phyloP scores from a whole-genome alignment of 2,888 invertebrate species.

The Chorisops tibialis region DNA sequence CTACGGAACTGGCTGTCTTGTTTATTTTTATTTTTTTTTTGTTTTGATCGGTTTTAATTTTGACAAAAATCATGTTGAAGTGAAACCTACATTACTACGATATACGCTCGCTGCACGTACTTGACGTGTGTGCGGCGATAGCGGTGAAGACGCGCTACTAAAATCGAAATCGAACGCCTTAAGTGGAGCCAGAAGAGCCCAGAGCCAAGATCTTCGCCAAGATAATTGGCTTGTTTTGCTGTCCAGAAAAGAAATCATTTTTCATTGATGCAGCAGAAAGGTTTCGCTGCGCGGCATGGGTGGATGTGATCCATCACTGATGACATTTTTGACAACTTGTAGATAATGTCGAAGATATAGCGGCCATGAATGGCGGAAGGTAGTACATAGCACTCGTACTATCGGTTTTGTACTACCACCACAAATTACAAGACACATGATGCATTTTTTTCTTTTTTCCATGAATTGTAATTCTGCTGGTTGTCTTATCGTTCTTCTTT shows the following conservation, averaged over 20 bases:
- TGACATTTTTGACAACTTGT: slow-evolving; percentile 19
- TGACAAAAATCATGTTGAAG: not conserved
- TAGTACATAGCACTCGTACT: too few relatives aligned
- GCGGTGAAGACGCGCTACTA: not conserved
- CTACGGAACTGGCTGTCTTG: not conserved
- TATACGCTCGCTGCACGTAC: too few relatives aligned
- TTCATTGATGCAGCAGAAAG: slow-evolving; percentile 10
- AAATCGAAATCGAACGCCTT: slow-evolving; percentile 1
- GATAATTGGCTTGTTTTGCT: slow-evolving; percentile 14
- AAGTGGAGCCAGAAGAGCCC: too few relatives aligned
- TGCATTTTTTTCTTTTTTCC: not conserved
- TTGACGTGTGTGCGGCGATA: too few relatives aligned
- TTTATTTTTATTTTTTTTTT: slow-evolving; percentile 7
- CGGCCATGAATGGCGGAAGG: not conserved
- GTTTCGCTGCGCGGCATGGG: not conserved
- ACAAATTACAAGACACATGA: not conserved
- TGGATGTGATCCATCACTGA: slow-evolving; percentile 17
- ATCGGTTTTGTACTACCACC: too few relatives aligned
- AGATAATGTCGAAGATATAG: slow-evolving; percentile 7
- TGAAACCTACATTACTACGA: not conserved
- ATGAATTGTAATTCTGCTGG: slow-evolving; percentile 1
- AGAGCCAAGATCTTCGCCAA: not conserved
- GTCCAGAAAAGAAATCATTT: not conserved
- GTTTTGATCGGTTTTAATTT: not conserved
- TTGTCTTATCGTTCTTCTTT: slow-evolving; percentile 10